These are phyloP conservation scores for Malurus melanocephalus DNA, from an alignment of 2,113 vertebrate genomes.

Conservation along the genomic window DNA sequence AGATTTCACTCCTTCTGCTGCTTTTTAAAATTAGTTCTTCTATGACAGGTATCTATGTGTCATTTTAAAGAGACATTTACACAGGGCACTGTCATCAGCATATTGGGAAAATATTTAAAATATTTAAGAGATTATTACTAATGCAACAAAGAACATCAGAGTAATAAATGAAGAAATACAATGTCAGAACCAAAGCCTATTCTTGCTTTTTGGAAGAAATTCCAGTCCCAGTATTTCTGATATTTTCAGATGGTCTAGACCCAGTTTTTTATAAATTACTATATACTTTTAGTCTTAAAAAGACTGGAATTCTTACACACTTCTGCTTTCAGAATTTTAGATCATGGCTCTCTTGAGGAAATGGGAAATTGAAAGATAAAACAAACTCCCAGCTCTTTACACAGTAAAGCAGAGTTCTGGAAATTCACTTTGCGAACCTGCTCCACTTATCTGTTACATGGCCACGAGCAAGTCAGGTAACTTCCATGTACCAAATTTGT, in stretches of 20 bases:
- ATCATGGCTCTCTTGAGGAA: not conserved
- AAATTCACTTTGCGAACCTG: not conserved
- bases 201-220: not conserved
- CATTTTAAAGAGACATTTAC: not conserved
- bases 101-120: not conserved
- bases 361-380: not conserved
- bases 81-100: not conserved
- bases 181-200: not conserved
- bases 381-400: not conserved
- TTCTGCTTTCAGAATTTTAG: not conserved
- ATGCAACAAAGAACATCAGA: not conserved
- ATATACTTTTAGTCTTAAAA: not conserved
- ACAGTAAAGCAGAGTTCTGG: not conserved
- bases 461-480: not conserved
- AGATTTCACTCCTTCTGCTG: not conserved
- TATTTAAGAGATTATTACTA: constrained; percentile 21
- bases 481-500: not conserved
- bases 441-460: not conserved
- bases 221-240: not conserved
- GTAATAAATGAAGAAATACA: not conserved
- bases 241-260: not conserved
- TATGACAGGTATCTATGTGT: not conserved
- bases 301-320: not conserved
- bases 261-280: not conserved
- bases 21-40: not conserved